Percentiles rank a stretch among this genome's conserved stretches.
Conservation (phyloP, 30 jellyfish, hydroid and myxozoan genomes). For the Cassiopea xamachana region DNA sequence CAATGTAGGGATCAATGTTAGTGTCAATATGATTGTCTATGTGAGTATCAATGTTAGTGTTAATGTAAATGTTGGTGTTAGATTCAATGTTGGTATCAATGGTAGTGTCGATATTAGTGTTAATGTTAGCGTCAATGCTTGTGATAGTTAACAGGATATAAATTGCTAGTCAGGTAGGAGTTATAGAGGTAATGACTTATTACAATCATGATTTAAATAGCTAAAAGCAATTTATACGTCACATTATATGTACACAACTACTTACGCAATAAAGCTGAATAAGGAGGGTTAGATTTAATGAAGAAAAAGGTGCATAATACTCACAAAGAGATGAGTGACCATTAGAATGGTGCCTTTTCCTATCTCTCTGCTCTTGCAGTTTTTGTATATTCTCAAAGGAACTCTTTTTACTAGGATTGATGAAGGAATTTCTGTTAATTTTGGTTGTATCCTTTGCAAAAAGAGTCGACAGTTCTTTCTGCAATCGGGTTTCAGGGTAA, state of each 20-base stretch:
- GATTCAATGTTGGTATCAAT: too few species aligned
- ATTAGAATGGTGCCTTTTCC: slow-evolving; percentile 24
- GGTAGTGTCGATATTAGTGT: too few species aligned
- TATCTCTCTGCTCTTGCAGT: slow-evolving; percentile 53
- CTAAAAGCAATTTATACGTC: too few species aligned
- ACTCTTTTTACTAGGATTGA: slow-evolving; percentile 29
- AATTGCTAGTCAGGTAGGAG: too few species aligned
- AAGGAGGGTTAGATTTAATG: background rate
- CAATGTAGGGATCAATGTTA: too few species aligned
- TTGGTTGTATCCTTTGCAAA: slow-evolving; percentile 43
- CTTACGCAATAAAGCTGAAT: background rate
- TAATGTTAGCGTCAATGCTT: too few species aligned
- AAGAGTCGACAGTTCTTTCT: slow-evolving; percentile 45
- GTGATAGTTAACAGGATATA: too few species aligned
- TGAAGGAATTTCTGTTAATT: background rate
- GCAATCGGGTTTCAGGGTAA: slow-evolving; percentile 20
- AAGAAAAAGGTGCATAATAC: background rate
- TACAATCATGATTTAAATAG: too few species aligned
- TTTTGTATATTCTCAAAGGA: slow-evolving; percentile 48
- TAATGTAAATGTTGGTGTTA: too few species aligned
- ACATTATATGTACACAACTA: background rate
- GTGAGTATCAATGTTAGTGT: too few species aligned
- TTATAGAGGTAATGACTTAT: too few species aligned
- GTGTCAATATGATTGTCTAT: too few species aligned
- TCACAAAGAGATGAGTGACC: slow-evolving; percentile 52